Conservation (phyloP, 2,113 vertebrate genomes). For the Numenius arquata region DNA sequence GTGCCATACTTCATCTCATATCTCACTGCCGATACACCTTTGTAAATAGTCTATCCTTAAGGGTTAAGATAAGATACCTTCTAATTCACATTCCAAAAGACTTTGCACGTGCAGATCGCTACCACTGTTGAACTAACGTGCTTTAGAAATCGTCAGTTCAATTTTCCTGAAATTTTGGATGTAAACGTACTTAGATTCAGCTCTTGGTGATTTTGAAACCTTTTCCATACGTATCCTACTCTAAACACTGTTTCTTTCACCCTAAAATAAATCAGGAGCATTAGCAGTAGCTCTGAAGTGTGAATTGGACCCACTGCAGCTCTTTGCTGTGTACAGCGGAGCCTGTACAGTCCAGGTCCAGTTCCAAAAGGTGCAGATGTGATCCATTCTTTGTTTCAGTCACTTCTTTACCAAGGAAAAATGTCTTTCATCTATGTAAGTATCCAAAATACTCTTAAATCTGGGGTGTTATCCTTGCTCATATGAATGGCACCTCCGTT, state of each 20-base stretch:
- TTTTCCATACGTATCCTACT: not conserved
- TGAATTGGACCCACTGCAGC: not conserved
- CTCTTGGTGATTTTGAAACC: not conserved
- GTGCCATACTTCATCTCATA: not conserved
- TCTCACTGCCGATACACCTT: not conserved
- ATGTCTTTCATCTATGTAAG: not conserved
- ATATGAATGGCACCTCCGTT: accelerated
- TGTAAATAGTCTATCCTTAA: not conserved
- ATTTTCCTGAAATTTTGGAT: not conserved
- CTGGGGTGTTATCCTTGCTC: accelerated
- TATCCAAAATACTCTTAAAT: not conserved
- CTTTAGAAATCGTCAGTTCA: not conserved
- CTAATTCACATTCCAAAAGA: not conserved
- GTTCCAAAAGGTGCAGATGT: not conserved
- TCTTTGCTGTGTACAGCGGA: not conserved
- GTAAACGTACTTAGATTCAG: not conserved
- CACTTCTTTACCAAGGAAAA: not conserved
- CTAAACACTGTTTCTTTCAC: not conserved
- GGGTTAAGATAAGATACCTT: not conserved
- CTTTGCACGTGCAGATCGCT: not conserved
- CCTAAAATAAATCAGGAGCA: not conserved
- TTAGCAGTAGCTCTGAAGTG: not conserved
- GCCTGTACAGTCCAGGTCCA: not conserved
- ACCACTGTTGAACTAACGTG: not conserved
- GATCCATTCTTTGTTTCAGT: not conserved